Percentiles rank a stretch among this genome's conserved stretches.
Conservation (phyloP, 2,888 invertebrate species). For the Rhagium mordax region DNA sequence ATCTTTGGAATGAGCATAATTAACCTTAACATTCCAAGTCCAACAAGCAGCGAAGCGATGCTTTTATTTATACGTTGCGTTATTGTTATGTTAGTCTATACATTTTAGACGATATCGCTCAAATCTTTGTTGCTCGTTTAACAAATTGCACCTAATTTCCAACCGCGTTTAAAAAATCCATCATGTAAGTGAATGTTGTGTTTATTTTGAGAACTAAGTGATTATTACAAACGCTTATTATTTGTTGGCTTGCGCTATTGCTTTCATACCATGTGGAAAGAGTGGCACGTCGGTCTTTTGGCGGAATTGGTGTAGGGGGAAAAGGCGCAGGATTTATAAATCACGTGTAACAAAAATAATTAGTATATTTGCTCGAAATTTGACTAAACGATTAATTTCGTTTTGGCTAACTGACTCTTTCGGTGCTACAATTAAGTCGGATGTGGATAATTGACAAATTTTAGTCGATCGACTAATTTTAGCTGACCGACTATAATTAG, state of each 20-base stretch:
- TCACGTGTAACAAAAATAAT: neutral
- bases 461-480: no score
- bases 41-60: slow-evolving; percentile 1
- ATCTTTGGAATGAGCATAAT: slow-evolving; percentile 26
- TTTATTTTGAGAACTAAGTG: slow-evolving; percentile 26
- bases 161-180: slow-evolving; percentile 9
- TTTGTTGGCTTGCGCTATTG: slow-evolving; percentile 25
- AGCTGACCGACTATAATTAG: no score
- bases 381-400: no score
- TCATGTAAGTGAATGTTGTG: slow-evolving; percentile 9
- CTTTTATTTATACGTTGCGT: neutral
- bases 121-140: slow-evolving; percentile 2
- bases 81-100: slow-evolving; percentile 6
- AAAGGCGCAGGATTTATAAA: neutral
- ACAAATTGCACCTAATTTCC: slow-evolving; percentile 8
- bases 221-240: slow-evolving; percentile 18
- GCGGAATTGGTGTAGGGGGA: neutral
- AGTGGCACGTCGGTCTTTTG: slow-evolving; percentile 1
- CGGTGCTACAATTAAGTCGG: no score
- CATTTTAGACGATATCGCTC: neutral
- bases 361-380: no score
- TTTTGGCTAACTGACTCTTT: no score
- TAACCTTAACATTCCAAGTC: slow-evolving; percentile 20
- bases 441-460: no score
- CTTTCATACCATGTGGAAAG: slow-evolving; percentile 30